Evolutionary conservation across 2,113 vertebrate species (phyloP).

Genomic region (Petrocephalus zakoni): DNA sequence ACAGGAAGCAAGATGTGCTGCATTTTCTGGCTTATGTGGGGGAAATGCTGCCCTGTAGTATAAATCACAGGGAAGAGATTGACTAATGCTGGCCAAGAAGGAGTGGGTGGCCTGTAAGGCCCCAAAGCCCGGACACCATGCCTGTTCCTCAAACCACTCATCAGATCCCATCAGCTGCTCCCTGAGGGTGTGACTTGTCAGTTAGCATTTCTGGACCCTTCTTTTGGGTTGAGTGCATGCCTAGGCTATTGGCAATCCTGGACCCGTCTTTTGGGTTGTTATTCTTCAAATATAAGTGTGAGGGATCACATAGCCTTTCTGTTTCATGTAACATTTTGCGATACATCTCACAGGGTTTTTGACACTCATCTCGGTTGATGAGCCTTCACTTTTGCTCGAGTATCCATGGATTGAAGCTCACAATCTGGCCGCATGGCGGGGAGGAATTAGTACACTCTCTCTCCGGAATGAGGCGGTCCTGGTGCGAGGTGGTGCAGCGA

Average conservation of each 20-base stretch:
- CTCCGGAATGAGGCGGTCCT: neutral
- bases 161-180: neutral
- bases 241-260: too few relatives aligned
- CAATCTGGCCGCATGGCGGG: neutral
- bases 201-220: neutral
- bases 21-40: neutral
- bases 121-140: neutral
- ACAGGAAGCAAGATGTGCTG: neutral
- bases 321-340: neutral
- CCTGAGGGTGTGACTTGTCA: neutral
- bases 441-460: neutral
- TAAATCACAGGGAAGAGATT: neutral
- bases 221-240: neutral
- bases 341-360: neutral
- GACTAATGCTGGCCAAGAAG: neutral
- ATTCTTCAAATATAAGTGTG: neutral
- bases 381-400: neutral
- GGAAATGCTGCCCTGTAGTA: neutral
- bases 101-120: neutral
- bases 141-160: neutral
- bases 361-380: neutral
- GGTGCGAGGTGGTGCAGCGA: neutral
- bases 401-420: neutral
- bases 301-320: neutral
- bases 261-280: neutral